Base-by-base conservation (phyloP, 2,797 vertebrate species). In the Etheostoma perlongum region DNA sequence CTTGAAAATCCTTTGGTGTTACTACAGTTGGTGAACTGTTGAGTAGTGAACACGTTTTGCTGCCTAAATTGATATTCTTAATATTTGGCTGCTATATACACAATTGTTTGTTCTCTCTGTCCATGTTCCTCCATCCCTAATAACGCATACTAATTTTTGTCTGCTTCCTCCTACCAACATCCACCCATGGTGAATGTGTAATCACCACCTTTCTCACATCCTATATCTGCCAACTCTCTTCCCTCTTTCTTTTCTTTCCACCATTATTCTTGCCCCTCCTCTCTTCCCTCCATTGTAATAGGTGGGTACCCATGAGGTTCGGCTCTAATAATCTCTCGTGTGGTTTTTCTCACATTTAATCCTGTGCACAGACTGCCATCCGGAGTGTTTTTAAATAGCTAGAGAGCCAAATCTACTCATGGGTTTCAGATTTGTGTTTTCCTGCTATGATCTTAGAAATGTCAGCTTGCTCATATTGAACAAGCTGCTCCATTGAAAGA, bases 401-500 rank as follows among this genome's bases (percentile, higher is more conserved):
- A 18, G 36, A 36, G 33, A 66, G 72, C 58, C 68, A 76, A 72
- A 83, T 85, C 49, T 64, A 53, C 54, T 76, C 21, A 16, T 46
- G 15, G 69, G 72, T 78, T 85, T 84, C 48, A 61, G 54, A 84
- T 73, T 67, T 57, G 23, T 69, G 18, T 79, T 84, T 49, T 42
- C 62, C 61, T 68, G 57, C 40, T 55, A 67, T 75, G 74, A 74
- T 85, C 85, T 85, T 55, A n/a, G 25, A 76, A 80, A 77, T 49
- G 42, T 83, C 71, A 71, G 49, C 67, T 72, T 67, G 47, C 55
- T 72, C 68, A 68, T 67, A 79, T 74, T 85, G 69, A 82, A 61
- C 71, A 68, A 68, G 42, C 74, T 87, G 77, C 83, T 82, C 76
- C 84, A 90, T 80, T 78, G 77, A 83, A 90, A 79, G 69, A 87